Evolutionary conservation across 2,888 invertebrate genomes (phyloP), one percentile per base, ranked within the genome.

Genomic region (Petrolisthes cinctipes): DNA sequence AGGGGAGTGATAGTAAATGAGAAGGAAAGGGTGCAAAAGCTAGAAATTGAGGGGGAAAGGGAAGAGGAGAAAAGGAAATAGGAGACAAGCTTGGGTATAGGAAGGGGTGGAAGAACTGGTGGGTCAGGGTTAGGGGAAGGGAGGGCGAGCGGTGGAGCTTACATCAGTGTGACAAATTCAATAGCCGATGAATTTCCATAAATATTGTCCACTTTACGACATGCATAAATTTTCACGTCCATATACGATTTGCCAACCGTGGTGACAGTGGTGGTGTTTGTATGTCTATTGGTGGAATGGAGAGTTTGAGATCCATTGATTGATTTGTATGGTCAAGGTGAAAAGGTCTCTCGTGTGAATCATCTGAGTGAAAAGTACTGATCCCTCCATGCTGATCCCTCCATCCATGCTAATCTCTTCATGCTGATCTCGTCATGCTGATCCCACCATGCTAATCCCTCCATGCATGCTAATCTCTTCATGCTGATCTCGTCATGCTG

Each of bases 121-220:
- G 9, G 17, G 9, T 51, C n/a, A 20, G 6, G 20, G 56, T 17
- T 14, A 57, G 20, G 23, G 20, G 7, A 57, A 80, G 53, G 57
- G 20, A 51, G 14, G 9, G 61, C 61, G 17, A 2, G 66, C 66
- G 86, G 56, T 61, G 75, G 68, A 82, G 86, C 71, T 86, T 86
- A 86, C 86, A 86, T 78, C 73, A 82, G 76, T 82, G 78, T 86
- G 82, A 82, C 86, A 86, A 86, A 86, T 86, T 86, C 86, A 86
- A 86, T 86, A 82, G 82, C 68, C 76, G 86, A 76, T 86, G 86
- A 86, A 86, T 86, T 86, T 86, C 82, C 86, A 86, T 86, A 86
- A 86, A 86, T 86, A 86, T 86, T 86, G 86, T 86, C 86, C 86
- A 86, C 86, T 86, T 86, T 86, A 82, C 82, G 82, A 86, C 61